Evolutionary conservation across 2,888 invertebrate genomes (phyloP).

Genomic region (Caenorhabditis japonica): DNA sequence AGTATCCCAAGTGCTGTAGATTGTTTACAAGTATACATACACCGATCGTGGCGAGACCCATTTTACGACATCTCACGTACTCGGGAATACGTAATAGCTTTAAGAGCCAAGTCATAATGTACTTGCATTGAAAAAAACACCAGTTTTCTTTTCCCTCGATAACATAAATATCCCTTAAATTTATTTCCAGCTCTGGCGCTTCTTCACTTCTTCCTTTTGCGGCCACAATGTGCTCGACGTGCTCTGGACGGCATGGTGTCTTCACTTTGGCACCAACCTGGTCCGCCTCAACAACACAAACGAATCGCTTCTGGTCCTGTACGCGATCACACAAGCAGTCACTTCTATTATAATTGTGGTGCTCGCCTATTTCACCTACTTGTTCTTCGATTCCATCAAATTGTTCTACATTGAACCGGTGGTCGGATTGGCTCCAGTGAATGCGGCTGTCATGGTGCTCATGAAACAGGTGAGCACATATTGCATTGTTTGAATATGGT

Average conservation of each 20-base stretch:
- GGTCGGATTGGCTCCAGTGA: slow-evolving; percentile 58
- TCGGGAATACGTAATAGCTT: no score
- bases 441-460: slow-evolving; percentile 69
- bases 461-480: slow-evolving; percentile 73
- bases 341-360: slow-evolving; percentile 49
- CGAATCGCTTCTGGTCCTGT: slow-evolving; percentile 58
- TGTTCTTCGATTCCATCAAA: slow-evolving; percentile 45
- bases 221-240: slow-evolving; percentile 71
- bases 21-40: no score
- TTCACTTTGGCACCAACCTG: slow-evolving; percentile 58
- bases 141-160: neutral
- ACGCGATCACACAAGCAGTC: slow-evolving; percentile 62
- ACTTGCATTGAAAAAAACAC: neutral
- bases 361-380: slow-evolving; percentile 47
- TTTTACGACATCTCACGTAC: no score
- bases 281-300: slow-evolving; percentile 59
- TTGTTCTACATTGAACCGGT: slow-evolving; percentile 59
- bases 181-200: slow-evolving; percentile 63
- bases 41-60: no score
- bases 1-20: no score
- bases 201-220: slow-evolving; percentile 67
- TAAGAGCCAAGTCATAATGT: no score
- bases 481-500: neutral
- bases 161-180: no score
- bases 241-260: slow-evolving; percentile 62